Base-by-base conservation (phyloP, 2,888 invertebrate species). In the Leptopilina drosophilae region DNA sequence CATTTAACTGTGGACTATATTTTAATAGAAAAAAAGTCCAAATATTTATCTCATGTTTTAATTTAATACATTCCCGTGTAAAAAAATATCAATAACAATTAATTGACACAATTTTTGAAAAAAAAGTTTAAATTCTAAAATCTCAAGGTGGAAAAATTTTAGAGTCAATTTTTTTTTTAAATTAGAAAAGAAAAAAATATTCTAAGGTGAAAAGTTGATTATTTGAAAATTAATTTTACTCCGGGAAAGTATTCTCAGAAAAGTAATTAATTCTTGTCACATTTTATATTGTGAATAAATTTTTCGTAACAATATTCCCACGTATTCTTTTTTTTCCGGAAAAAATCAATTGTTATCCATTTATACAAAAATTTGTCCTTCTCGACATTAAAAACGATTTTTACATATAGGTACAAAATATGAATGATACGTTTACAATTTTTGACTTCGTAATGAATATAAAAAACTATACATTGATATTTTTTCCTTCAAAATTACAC, bases 1-100 rank as follows among this genome's bases (percentile, higher is more conserved):
- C 84, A 82, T 83, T 84, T 85, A 87, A 86, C 84, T 79, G 79
- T 85, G 82, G 80, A 85, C 87, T 85, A 85, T 86, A 80, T 83
- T 84, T 82, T 80, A 78, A 82, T 33, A 33, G 77, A 20, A 20
- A 20, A 20, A 20, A 81, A 82, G 78, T 83, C 81, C 79, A 62
- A 67, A 77, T 20, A 20, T 66, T 77, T 65, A 64, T 7, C 62
- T 40, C 11, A 20, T 6, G 26, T 42, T 14, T 26, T 33, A 26
- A 8, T 33, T 33, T 2, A 53, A 73, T 33, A 56, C 73, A 12
- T 73, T 73, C 56, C 56, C 73, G 73, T 33, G 73, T 33, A 73
- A 26, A 40, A 66, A 66, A 46, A 64, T 33, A 11, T 11, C 33
- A 12, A 64, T 49, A 12, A 49, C 11, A 49, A 11, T 49, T 11